Evolutionary conservation across 2,888 invertebrate species (phyloP).

Genomic region (Nomada ferruginata): DNA sequence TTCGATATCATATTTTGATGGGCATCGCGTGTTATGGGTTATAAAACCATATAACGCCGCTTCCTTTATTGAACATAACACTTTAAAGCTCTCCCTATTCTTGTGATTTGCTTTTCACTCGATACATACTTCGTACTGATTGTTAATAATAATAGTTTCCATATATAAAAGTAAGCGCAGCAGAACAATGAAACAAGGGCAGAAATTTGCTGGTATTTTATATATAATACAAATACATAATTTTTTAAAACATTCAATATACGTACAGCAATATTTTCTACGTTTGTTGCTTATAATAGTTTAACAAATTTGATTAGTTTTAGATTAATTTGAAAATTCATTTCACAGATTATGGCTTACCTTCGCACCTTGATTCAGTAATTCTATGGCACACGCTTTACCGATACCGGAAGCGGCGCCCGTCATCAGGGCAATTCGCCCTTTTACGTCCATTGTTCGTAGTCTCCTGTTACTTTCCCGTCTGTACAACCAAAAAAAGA

Average conservation of each 20-base stretch:
- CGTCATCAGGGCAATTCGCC: constrained; percentile 90
- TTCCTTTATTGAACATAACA: not conserved
- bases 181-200: no score
- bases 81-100: not conserved
- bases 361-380: constrained; percentile 90
- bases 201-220: no score
- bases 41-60: not conserved
- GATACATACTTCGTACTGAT: no score
- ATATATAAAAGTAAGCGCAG: no score
- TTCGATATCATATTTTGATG: constrained; percentile 13
- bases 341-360: constrained; percentile 82
- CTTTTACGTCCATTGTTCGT: constrained; percentile 88
- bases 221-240: no score
- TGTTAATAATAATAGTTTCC: no score
- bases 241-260: no score
- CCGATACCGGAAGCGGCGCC: constrained; percentile 91
- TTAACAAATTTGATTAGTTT: not conserved
- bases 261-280: no score
- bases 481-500: constrained; percentile 40
- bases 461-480: constrained; percentile 36
- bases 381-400: constrained; percentile 89
- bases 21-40: not conserved
- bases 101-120: no score
- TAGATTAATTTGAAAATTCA: not conserved
- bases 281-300: no score